Base-by-base conservation (phyloP, 2,113 vertebrate genomes). In the Datnioides undecimradiatus region DNA sequence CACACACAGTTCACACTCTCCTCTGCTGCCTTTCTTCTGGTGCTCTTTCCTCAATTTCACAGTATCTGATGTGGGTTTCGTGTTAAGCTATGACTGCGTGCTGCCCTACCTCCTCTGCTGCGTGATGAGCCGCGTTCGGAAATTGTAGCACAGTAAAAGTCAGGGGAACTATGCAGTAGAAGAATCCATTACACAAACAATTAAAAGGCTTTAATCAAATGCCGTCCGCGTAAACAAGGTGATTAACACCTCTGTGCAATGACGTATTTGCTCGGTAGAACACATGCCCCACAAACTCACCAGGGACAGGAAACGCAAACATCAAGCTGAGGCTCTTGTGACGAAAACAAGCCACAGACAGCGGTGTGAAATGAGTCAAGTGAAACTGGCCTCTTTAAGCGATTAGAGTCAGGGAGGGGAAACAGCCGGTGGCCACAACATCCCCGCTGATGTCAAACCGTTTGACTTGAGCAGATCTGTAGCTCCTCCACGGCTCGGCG, bases 311-410 rank as follows among this genome's bases (percentile, higher is more conserved):
- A 93, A 92, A 81, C 45, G 57, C 55, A 64, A 79, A 62, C 43
- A 21, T 70, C 21, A 6, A 77, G 36, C 59, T 5, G 21, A 59
- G 73, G 74, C 57, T 70, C 1, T 62, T 59, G 75, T 93, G 92
- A 92, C 85, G 85, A 84, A 82, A 90, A 71, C 66, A 76, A 83
- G 64, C 72, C 86, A 55, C 83, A 75, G 72, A 90, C 66, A 52
- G 54, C 31, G 34, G 46, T 38, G 68, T 84, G 80, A 88, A 91
- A 91, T 92, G 90, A 94, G 79, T 92, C 90, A 90, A 66, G 48
- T 27, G 25, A 31, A 11, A 36, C 63, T 40, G 49, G 70, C 36
- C 76, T 81, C 71, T 67, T 80, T 76, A 57, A 82, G 76, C 88
- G 85, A 90, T 85, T 79, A 51, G 33, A 72, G 88, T 89, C 85